Conservation (phyloP, 2,888 invertebrate genomes). For the Hedychridium roseum region DNA sequence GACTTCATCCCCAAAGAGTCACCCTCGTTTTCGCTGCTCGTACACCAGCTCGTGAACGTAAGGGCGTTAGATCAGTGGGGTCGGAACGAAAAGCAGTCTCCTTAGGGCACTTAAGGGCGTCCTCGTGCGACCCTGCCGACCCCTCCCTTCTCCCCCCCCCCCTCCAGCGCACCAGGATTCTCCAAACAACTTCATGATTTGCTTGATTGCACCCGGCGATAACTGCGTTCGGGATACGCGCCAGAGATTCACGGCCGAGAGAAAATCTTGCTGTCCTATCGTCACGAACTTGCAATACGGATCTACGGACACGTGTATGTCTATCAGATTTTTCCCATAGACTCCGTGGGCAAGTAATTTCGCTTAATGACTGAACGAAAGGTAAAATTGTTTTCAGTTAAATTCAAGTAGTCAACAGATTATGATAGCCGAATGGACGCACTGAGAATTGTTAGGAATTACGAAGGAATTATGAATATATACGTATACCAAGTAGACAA, state of each 20-base stretch:
- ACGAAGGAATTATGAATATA: too few species aligned
- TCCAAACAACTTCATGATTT: conserved; percentile 57
- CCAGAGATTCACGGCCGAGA: conserved; percentile 29
- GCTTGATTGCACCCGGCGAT: conserved; percentile 52
- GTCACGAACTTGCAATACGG: conserved; percentile 1
- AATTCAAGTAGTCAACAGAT: too few species aligned
- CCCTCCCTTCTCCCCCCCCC: conserved; percentile 13
- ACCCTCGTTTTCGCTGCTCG: conserved; percentile 45
- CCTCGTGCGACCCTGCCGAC: conserved; percentile 41
- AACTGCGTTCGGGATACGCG: conserved; percentile 38
- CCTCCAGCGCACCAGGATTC: conserved; percentile 33
- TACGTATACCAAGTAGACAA: too few species aligned
- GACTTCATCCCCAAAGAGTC: conserved; percentile 34
- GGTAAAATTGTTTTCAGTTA: too few species aligned
- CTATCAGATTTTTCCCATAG: too few species aligned
- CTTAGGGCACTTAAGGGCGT: conserved; percentile 59
- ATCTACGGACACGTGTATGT: conserved; percentile 11
- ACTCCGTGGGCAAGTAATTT: too few species aligned
- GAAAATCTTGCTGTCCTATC: conserved; percentile 26
- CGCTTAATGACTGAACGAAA: too few species aligned
- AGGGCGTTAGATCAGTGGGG: conserved; percentile 50
- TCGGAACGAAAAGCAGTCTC: conserved; percentile 55
- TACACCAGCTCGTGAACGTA: conserved; percentile 47
- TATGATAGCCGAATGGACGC: too few species aligned
- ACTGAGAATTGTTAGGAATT: too few species aligned